Evolutionary conservation across 2,797 vertebrate genomes (phyloP).

Genomic region (Sebastolobus altivelis): DNA sequence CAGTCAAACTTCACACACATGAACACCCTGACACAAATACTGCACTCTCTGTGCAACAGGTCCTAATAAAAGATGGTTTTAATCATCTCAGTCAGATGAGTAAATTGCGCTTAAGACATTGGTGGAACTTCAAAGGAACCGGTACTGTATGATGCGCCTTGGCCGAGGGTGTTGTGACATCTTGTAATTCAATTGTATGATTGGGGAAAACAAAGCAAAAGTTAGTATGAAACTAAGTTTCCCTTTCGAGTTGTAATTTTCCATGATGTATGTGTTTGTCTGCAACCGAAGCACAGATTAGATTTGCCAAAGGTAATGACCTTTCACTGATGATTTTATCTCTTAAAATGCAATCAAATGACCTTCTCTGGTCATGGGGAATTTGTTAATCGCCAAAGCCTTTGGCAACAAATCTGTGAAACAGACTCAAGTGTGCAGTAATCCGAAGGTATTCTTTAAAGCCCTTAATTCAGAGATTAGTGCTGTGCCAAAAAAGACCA

Average conservation of each 20-base stretch:
- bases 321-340: not conserved
- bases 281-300: not conserved
- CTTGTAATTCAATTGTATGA: not conserved
- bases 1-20: slow-evolving; percentile 32
- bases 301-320: not conserved
- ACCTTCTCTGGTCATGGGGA: not conserved
- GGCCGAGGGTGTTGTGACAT: not conserved
- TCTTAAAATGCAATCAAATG: not conserved
- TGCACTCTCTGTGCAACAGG: not conserved
- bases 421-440: not conserved
- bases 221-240: not conserved
- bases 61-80: not conserved
- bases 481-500: not conserved
- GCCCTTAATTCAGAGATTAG: not conserved
- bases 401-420: not conserved
- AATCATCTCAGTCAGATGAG: not conserved
- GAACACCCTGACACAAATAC: slow-evolving; percentile 9
- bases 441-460: not conserved
- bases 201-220: not conserved
- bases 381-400: not conserved
- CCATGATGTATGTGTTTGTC: not conserved
- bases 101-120: not conserved
- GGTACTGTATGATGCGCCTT: not conserved
- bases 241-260: not conserved
- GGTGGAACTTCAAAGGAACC: not conserved